Conservation (phyloP, 2,888 invertebrate genomes). For the Pegoplata infirma region DNA sequence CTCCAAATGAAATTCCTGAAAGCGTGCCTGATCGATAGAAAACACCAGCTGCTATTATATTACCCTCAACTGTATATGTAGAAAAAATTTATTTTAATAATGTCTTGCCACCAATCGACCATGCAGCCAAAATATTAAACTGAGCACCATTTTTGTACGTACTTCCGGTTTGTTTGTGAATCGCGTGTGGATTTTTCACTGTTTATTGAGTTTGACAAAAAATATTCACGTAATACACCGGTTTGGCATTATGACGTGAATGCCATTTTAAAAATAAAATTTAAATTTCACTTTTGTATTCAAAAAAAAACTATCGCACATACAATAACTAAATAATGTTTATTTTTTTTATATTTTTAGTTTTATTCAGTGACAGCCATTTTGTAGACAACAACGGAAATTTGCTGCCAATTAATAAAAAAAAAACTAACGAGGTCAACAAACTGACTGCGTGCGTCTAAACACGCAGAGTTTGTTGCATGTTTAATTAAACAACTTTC, state of each 20-base stretch:
- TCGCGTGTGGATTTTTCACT: constrained; percentile 42
- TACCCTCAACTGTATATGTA: background rate
- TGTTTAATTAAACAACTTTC: constrained; percentile 34
- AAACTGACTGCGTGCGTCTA: constrained; percentile 58
- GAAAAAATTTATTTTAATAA: background rate
- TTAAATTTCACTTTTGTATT: background rate
- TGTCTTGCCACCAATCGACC: background rate
- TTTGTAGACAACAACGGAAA: constrained; percentile 51
- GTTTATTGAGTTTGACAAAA: background rate
- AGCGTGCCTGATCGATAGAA: too few relatives aligned
- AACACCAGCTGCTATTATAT: background rate
- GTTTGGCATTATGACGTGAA: background rate
- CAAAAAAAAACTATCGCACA: too few relatives aligned
- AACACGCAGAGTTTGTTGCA: constrained; percentile 59
- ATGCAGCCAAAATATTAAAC: background rate
- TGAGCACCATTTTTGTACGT: background rate
- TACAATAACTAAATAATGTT: background rate
- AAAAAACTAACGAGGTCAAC: constrained; percentile 46
- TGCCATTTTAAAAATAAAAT: background rate
- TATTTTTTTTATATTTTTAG: constrained; percentile 24
- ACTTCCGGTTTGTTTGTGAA: constrained; percentile 30
- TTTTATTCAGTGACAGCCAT: constrained; percentile 57
- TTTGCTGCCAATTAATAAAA: constrained; percentile 42
- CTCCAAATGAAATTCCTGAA: too few relatives aligned
- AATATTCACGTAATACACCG: background rate